Evolutionary conservation across 2,888 invertebrate species (phyloP).

Genomic region (Morpho deidamia): DNA sequence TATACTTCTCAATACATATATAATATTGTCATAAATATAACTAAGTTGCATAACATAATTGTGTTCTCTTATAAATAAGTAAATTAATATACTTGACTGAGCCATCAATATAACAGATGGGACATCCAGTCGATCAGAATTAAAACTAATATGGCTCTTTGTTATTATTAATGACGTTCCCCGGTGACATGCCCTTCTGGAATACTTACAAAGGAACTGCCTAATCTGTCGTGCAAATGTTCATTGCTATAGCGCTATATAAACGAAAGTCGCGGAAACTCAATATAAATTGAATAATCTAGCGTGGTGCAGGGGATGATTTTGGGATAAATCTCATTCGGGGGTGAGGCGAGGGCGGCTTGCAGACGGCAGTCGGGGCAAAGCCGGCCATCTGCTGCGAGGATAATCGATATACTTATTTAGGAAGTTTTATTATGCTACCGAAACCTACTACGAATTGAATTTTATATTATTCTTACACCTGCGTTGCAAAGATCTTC

Average conservation of each 20-base stretch:
- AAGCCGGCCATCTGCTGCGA: slow-evolving; percentile 71
- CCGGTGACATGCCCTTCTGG: slow-evolving; percentile 54
- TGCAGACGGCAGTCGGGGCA: slow-evolving; percentile 49
- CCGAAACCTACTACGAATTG: background rate
- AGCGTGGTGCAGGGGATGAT: slow-evolving; percentile 64
- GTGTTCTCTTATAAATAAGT: background rate
- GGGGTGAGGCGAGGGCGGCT: slow-evolving; percentile 57
- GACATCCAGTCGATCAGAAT: slow-evolving; percentile 42
- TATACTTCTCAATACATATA: too few species aligned
- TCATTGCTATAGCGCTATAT: slow-evolving; percentile 51
- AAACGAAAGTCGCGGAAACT: slow-evolving; percentile 74
- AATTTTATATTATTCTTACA: too few species aligned
- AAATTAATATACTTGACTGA: background rate
- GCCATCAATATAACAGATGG: slow-evolving; percentile 52
- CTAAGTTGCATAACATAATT: background rate
- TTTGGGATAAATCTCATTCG: slow-evolving; percentile 74
- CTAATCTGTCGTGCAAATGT: slow-evolving; percentile 52
- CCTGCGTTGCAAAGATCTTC: too few species aligned
- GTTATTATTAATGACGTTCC: slow-evolving; percentile 63
- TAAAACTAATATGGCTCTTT: slow-evolving; percentile 56
- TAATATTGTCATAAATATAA: too few species aligned
- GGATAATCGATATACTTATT: slow-evolving; percentile 71
- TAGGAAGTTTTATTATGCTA: slow-evolving; percentile 40
- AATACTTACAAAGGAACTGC: slow-evolving; percentile 61
- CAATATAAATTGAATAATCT: slow-evolving; percentile 77